Conservation (phyloP, 2,888 invertebrate genomes). For the Biston betularia region DNA sequence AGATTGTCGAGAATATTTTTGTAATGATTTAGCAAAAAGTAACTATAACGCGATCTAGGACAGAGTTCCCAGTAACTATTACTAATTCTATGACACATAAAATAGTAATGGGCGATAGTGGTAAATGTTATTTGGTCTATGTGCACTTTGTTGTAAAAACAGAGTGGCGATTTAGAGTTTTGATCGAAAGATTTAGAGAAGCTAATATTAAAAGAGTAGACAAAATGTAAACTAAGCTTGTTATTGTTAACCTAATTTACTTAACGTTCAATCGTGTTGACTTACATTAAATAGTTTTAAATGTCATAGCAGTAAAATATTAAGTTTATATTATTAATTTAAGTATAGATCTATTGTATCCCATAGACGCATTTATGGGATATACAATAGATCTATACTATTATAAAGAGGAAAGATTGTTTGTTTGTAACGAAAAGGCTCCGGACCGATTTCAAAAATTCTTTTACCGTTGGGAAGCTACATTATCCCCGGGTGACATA, state of each 20-base stretch:
- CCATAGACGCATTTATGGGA: too few species aligned
- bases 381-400: too few species aligned
- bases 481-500: too few species aligned
- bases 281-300: too few species aligned
- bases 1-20: constrained; percentile 25
- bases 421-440: too few species aligned
- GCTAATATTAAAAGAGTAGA: neutral
- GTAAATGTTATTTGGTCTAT: neutral
- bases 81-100: neutral
- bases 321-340: too few species aligned
- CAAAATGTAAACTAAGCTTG: neutral
- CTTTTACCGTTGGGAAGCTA: too few species aligned
- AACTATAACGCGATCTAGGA: neutral
- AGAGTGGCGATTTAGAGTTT: constrained; percentile 7
- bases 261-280: neutral
- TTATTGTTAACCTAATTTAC: neutral
- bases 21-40: neutral
- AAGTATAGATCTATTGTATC: too few species aligned
- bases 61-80: neutral
- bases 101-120: neutral
- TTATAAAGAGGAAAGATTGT: too few species aligned
- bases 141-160: constrained; percentile 21
- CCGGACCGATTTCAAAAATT: too few species aligned
- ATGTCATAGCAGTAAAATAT: too few species aligned
- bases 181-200: neutral